phyloP scores from a whole-genome alignment of 2,797 vertebrate genomes.

The Euphonia xanthogaster region DNA sequence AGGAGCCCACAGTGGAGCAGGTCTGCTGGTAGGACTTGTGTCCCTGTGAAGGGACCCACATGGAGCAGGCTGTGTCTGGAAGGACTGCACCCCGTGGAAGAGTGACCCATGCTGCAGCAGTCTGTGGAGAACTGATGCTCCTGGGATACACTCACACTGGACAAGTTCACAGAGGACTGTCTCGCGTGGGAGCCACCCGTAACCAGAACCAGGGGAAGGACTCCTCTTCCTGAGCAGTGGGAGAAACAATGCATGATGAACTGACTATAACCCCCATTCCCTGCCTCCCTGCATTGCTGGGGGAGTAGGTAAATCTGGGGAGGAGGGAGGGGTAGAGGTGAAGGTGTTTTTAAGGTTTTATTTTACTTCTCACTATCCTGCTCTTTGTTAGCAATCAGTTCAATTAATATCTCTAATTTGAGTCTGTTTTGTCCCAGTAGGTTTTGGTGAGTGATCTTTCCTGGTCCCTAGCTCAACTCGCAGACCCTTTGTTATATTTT shows the following conservation, averaged over 20 bases:
- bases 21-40: background rate
- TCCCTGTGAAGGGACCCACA: fast-evolving
- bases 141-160: background rate
- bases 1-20: background rate
- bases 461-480: background rate
- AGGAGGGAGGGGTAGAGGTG: background rate
- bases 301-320: background rate
- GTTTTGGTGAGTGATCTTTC: background rate
- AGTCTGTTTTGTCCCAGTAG: background rate
- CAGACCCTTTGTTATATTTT: background rate
- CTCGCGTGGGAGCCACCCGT: fast-evolving
- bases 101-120: background rate
- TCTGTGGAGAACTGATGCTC: background rate
- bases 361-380: background rate
- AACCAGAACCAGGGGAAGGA: background rate
- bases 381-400: background rate
- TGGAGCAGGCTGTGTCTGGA: background rate
- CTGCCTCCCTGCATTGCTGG: background rate
- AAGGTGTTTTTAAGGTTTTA: background rate
- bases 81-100: fast-evolving
- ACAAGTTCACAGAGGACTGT: background rate
- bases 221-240: background rate
- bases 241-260: background rate
- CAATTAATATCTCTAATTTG: background rate
- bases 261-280: background rate